phyloP scores from a whole-genome alignment of 2,888 invertebrate genomes.

The Cloeon dipterum region DNA sequence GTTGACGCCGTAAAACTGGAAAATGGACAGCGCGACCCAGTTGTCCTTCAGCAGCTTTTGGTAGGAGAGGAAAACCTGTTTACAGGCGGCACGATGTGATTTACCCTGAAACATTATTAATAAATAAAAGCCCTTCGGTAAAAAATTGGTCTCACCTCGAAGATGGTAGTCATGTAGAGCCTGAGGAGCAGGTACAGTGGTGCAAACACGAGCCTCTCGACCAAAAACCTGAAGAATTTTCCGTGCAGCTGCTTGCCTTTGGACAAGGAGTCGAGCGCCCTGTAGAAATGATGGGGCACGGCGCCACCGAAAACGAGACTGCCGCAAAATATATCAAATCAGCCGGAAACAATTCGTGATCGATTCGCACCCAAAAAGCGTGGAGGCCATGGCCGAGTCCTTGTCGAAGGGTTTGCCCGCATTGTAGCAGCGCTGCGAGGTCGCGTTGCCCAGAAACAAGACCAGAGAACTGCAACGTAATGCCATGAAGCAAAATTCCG shows the following conservation, averaged over 20 bases:
- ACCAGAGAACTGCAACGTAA: conserved; percentile 36
- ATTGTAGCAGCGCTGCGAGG: conserved; percentile 48
- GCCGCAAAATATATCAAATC: conserved; percentile 10
- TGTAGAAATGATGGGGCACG: conserved; percentile 56
- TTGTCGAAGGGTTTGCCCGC: conserved; percentile 32
- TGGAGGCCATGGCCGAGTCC: conserved; percentile 48
- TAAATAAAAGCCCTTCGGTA: conserved; percentile 2
- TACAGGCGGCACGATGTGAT: conserved; percentile 34
- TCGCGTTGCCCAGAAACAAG: conserved; percentile 45
- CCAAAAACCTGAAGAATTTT: conserved; percentile 33
- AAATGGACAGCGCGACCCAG: conserved; percentile 51
- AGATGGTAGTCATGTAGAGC: conserved; percentile 44
- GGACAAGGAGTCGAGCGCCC: conserved; percentile 32
- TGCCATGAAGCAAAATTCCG: too few species aligned
- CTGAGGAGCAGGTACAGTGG: conserved; percentile 49
- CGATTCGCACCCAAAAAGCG: conserved; percentile 42
- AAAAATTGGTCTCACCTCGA: conserved; percentile 28
- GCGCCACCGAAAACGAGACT: conserved; percentile 60
- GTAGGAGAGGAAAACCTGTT: conserved; percentile 38
- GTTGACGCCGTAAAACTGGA: conserved; percentile 49
- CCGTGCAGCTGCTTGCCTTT: conserved; percentile 24
- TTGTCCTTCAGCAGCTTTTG: conserved; percentile 42
- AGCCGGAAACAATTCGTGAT: neutral
- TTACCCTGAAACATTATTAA: conserved; percentile 27
- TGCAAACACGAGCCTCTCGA: conserved; percentile 48